These are phyloP conservation scores for Eupithecia centaureata DNA, from an alignment of 2,888 invertebrate genomes.

Conservation along the genomic window DNA sequence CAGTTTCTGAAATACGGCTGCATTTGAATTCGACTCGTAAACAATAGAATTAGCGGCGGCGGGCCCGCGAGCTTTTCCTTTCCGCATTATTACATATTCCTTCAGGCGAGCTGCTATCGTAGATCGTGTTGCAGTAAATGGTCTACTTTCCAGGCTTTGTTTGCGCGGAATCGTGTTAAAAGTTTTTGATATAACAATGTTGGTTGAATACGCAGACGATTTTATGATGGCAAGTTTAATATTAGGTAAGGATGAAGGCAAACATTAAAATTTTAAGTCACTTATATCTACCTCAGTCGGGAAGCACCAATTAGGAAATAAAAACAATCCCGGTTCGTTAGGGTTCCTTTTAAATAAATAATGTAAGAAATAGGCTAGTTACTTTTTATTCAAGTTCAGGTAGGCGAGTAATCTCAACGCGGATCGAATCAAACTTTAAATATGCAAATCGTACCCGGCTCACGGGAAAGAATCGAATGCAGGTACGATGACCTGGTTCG, in stretches of 20 bases:
- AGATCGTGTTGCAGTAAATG: conserved; percentile 31
- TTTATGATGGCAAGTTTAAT: not conserved
- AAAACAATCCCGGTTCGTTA: conserved; percentile 45
- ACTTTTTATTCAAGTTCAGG: conserved; percentile 68
- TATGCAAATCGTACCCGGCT: conserved; percentile 68
- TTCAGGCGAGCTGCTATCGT: conserved; percentile 38
- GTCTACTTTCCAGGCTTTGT: conserved; percentile 23
- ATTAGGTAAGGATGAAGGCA: no score
- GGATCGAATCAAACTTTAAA: conserved; percentile 68
- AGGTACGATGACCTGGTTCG: conserved; percentile 79
- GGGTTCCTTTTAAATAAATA: conserved; percentile 57
- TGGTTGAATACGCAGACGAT: not conserved
- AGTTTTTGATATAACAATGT: conserved; percentile 11
- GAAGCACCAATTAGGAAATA: conserved; percentile 20
- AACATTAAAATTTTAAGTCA: conserved; percentile 8
- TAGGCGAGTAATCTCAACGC: conserved; percentile 55
- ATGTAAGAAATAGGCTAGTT: conserved; percentile 63
- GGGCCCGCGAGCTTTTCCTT: conserved; percentile 53
- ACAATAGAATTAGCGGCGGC: conserved; percentile 48
- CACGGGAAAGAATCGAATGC: conserved; percentile 66
- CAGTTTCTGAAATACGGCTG: conserved; percentile 44
- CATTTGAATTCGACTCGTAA: conserved; percentile 49
- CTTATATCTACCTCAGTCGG: conserved; percentile 4
- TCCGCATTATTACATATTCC: conserved; percentile 57
- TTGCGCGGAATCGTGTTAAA: conserved; percentile 12